Percentiles rank a stretch among this genome's conserved stretches.
These are phyloP conservation scores for Erpetoichthys calabaricus DNA, from an alignment of 2,797 vertebrate genomes.

Conservation along the genomic window DNA sequence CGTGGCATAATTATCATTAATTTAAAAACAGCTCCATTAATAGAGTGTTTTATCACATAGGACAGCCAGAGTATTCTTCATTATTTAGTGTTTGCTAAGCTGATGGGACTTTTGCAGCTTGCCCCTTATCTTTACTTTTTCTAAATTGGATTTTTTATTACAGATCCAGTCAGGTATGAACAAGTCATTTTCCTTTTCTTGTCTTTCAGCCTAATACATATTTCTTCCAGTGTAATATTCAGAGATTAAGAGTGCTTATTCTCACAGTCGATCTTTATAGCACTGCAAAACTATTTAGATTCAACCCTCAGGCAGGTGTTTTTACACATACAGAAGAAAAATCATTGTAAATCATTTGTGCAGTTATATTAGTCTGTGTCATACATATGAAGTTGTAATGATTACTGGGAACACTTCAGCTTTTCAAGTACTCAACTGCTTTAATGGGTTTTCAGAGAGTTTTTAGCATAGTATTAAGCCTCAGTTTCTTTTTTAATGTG, in stretches of 20 bases:
- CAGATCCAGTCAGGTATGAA: constrained; percentile 78
- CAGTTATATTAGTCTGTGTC: neutral
- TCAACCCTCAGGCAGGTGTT: constrained; percentile 10
- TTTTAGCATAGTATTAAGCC: no score
- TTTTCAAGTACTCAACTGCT: no score
- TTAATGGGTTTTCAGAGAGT: no score
- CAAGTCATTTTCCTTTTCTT: constrained; percentile 77
- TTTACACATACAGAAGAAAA: constrained; percentile 6
- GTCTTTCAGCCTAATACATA: constrained; percentile 52
- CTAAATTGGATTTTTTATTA: constrained; percentile 95
- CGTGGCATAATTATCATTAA: constrained; percentile 88
- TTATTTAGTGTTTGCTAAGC: constrained; percentile 95
- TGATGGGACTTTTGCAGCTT: constrained; percentile 53
- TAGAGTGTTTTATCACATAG: constrained; percentile 76
- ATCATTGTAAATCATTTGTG: neutral
- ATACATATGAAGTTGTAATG: no score
- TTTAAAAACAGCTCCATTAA: constrained; percentile 68
- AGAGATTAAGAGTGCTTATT: constrained; percentile 38
- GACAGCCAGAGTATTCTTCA: constrained; percentile 76
- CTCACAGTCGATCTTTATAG: constrained; percentile 22
- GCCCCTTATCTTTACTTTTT: constrained; percentile 69
- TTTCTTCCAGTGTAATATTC: constrained; percentile 41
- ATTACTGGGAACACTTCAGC: no score
- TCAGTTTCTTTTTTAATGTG: no score
- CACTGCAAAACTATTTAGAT: constrained; percentile 12